Evolutionary conservation across 2,113 vertebrate genomes (phyloP).

Genomic region (Struthio camelus): DNA sequence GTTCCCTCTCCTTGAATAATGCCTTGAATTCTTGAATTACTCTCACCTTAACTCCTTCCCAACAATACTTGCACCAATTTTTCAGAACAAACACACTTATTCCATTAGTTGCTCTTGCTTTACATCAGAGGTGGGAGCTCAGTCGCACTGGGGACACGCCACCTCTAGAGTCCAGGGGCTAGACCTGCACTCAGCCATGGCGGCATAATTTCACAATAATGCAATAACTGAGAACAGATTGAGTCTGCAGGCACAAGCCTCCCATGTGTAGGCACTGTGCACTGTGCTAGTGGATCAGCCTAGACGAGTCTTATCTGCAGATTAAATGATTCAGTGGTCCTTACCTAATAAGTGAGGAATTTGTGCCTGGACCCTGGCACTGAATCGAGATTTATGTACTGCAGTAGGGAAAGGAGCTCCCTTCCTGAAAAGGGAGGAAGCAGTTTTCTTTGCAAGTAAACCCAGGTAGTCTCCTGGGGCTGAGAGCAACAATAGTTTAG

Average conservation of each 20-base stretch:
- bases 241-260: neutral
- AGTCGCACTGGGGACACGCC: rapidly evolving
- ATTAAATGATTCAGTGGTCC: constrained; percentile 65
- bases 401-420: neutral
- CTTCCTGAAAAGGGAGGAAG: constrained; percentile 28
- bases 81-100: neutral
- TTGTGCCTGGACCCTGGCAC: constrained; percentile 42
- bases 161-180: neutral
- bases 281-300: constrained; percentile 23
- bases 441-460: neutral
- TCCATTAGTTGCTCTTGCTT: neutral
- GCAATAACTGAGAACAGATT: neutral
- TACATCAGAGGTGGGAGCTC: rapidly evolving
- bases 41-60: constrained; percentile 10
- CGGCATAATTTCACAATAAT: neutral
- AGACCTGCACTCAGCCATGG: rapidly evolving
- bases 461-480: constrained; percentile 1
- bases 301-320: constrained; percentile 52
- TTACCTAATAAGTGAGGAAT: constrained; percentile 62
- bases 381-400: constrained; percentile 32
- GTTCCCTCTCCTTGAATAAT: neutral
- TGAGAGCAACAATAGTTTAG: neutral
- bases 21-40: neutral
- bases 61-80: neutral
- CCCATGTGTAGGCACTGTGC: neutral